Evolutionary conservation across 1,140 invertebrate genomes (phyloP).

Genomic region (Aporrectodea caliginosa): DNA sequence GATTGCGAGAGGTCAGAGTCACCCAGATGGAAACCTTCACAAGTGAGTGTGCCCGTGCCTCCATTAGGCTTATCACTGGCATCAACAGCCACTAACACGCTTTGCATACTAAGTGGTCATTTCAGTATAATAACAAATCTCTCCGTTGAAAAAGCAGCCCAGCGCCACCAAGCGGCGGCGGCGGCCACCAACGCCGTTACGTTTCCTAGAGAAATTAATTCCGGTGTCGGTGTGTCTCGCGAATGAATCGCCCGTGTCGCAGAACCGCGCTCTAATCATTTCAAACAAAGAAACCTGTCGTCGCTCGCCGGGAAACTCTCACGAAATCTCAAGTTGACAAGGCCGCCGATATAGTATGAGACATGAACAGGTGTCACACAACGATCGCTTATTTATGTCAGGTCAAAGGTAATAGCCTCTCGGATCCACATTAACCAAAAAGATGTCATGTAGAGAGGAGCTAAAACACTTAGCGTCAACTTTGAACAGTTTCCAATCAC

Average conservation of each 20-base stretch:
- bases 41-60: neutral
- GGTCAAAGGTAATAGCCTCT: neutral
- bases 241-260: neutral
- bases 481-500: too few relatives aligned
- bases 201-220: neutral
- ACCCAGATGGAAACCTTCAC: neutral
- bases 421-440: too few relatives aligned
- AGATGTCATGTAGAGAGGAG: too few relatives aligned
- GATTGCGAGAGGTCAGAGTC: neutral
- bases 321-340: too few relatives aligned
- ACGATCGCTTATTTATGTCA: neutral
- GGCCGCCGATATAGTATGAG: too few relatives aligned
- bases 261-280: neutral
- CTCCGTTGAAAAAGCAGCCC: neutral
- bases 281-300: slow-evolving; percentile 3
- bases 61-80: neutral
- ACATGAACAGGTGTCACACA: neutral
- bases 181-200: neutral
- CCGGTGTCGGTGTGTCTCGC: too few relatives aligned
- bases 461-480: too few relatives aligned
- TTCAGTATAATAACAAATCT: neutral
- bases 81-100: neutral
- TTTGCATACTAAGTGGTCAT: neutral
- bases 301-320: too few relatives aligned
- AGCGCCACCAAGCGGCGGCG: neutral